Percentiles rank a stretch among this genome's conserved stretches.
phyloP scores from a whole-genome alignment of 1,140 invertebrate species.

The Diploscapter pachys region DNA sequence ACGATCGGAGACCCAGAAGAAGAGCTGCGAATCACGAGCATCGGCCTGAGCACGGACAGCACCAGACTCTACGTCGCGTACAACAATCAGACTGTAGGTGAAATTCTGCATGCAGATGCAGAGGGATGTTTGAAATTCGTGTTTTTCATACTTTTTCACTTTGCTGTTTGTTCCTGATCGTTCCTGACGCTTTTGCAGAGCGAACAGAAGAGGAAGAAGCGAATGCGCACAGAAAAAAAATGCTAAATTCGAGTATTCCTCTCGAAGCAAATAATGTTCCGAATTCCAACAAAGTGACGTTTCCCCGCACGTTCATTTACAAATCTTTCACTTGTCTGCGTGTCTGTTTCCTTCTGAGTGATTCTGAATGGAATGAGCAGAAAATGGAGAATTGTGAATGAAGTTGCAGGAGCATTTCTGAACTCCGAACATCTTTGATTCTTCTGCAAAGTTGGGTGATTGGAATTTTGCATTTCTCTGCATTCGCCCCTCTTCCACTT shows the following conservation, averaged over 20 bases:
- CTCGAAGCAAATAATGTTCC: no score
- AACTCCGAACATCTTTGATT: no score
- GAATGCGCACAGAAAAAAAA: neutral
- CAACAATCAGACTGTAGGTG: conserved; percentile 24
- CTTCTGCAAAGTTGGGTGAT: no score
- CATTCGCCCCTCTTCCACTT: neutral
- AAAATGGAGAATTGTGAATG: no score
- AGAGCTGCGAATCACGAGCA: conserved; percentile 23
- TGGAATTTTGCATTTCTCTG: neutral
- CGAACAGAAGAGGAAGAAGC: no score
- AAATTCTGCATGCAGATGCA: neutral
- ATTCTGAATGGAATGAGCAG: no score
- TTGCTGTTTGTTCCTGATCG: neutral
- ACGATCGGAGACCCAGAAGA: conserved; percentile 29
- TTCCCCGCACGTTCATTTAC: no score
- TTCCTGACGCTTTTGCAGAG: neutral
- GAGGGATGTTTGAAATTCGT: neutral
- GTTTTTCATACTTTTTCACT: neutral
- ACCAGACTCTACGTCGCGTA: conserved; percentile 26
- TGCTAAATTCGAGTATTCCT: no score
- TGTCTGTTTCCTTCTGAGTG: no score
- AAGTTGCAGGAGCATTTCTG: no score
- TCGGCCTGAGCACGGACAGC: conserved; percentile 16
- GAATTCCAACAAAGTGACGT: no score
- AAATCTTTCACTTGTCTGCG: no score